A percentile compares a stretch with the other conserved stretches of the same genome.
Evolutionary conservation across 2,888 invertebrate genomes (phyloP).

Genomic region (Caenorhabditis zanzibari): DNA sequence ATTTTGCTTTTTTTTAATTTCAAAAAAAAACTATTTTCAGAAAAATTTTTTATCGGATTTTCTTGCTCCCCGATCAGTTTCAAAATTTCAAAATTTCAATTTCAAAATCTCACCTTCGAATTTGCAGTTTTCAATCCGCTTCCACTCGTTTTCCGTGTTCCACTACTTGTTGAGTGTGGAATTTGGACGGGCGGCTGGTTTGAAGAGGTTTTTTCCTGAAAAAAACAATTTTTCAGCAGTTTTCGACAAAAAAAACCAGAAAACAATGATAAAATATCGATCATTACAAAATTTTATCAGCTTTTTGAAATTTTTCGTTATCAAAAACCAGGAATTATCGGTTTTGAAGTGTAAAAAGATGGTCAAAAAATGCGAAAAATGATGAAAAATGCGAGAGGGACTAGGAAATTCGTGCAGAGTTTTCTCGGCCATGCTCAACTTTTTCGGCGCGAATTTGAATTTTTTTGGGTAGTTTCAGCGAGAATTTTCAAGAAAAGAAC

Average conservation of each 20-base stretch:
- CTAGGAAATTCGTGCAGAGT: constrained; percentile 24
- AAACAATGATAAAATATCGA: constrained; percentile 31
- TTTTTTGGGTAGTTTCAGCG: not conserved
- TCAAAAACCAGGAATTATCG: constrained; percentile 13
- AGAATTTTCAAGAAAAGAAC: constrained; percentile 24
- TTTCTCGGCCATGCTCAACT: constrained; percentile 33
- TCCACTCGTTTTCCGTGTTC: constrained; percentile 48
- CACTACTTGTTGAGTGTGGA: constrained; percentile 42
- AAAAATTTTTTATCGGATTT: too few relatives aligned
- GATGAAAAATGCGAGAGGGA: constrained; percentile 35
- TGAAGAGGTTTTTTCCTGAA: constrained; percentile 61
- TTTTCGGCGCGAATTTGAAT: constrained; percentile 24
- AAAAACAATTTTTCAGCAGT: not conserved
- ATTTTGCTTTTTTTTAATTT: too few relatives aligned
- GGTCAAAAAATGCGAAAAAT: constrained; percentile 28
- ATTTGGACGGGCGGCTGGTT: constrained; percentile 56
- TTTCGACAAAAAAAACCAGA: too few relatives aligned
- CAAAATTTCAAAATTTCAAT: not conserved
- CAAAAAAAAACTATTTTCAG: too few relatives aligned
- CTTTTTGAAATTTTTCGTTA: constrained; percentile 29
- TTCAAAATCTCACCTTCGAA: constrained; percentile 28
- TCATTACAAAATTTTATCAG: constrained; percentile 26
- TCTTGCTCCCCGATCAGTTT: too few relatives aligned
- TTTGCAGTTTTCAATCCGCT: constrained; percentile 53
- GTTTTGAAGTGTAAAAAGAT: constrained; percentile 30